Base-by-base conservation (phyloP, 53 echinoderm and acorn worm species). In the Hippasteria phrygiana region DNA sequence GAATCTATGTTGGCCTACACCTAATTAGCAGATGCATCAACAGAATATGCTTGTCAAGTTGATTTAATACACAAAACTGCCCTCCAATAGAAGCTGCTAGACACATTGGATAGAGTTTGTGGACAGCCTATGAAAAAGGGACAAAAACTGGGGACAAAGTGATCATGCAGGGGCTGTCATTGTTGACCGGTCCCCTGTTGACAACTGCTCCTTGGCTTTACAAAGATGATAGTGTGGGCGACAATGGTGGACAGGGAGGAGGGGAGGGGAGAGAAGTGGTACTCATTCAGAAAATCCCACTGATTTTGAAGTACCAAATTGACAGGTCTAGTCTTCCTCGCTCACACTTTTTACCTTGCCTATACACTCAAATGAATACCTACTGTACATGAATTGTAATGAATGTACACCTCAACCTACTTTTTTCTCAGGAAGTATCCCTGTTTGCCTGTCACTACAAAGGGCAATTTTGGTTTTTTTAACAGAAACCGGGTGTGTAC, bases 11-110 rank as follows among this genome's bases (percentile, higher is more conserved):
- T n/a, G n/a, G n/a, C n/a, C n/a, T 84, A 84, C 69, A 51, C 50
- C 67, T 84, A 84, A 84, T 84, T 84, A 84, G 84, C 37, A 34
- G 70, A 85, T 70, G 85, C 85, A 71, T 85, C 71, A 71, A 71
- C 85, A 71, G 70, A 85, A 85, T 71, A 85, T 35, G 50, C 69
- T 69, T 85, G 85, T 85, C 85, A 85, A 70, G 70, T 51, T 39
- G 48, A 26, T 36, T 69, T 35, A n/a, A n/a, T n/a, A 70, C 70
- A 37, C 70, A 84, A 85, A 81, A 65, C 69, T 39, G 32, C 9
- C 28, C 71, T 45, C 51, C 16, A 10, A 45, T 71, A 36, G 36
- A 85, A 50, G 67, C 70, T 35, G 69, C 17, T 2, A 83, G 83
- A 46, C 83, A 83, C 31, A 83, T 69, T 83, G 83, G 83, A 69